Percentiles rank a stretch among this genome's conserved stretches.
These are phyloP conservation scores for Drosophila recens DNA, from an alignment of 2,888 invertebrate species.

Conservation along the genomic window DNA sequence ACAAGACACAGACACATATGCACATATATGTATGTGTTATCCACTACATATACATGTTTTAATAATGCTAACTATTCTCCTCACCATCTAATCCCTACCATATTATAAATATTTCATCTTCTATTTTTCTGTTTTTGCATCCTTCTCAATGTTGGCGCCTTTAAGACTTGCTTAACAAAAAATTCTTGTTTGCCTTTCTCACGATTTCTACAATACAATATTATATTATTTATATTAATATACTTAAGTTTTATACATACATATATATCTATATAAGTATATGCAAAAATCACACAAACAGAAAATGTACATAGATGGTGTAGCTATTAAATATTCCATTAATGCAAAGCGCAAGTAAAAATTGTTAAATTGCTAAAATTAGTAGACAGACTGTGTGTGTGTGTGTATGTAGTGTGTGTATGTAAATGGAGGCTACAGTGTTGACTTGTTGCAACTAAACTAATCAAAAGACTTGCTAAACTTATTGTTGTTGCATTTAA, in stretches of 20 bases:
- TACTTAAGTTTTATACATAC: constrained; percentile 49
- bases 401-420: constrained; percentile 15
- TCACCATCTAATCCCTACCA: constrained; percentile 26
- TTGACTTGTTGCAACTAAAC: constrained; percentile 69
- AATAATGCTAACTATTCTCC: constrained; percentile 77
- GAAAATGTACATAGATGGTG: constrained; percentile 67
- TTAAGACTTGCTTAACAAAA: constrained; percentile 66
- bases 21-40: constrained; percentile 27
- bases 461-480: constrained; percentile 62
- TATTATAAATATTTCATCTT: constrained; percentile 33
- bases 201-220: constrained; percentile 63
- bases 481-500: constrained; percentile 49
- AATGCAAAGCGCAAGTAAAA: constrained; percentile 65
- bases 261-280: constrained; percentile 47
- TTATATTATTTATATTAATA: constrained; percentile 54
- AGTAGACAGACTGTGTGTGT: constrained; percentile 42
- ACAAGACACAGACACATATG: constrained; percentile 17
- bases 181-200: constrained; percentile 35
- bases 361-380: constrained; percentile 54
- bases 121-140: constrained; percentile 23
- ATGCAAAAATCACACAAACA: constrained; percentile 69
- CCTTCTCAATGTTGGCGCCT: constrained; percentile 51
- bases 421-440: constrained; percentile 46
- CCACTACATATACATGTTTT: constrained; percentile 67
- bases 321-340: constrained; percentile 53